phyloP scores from a whole-genome alignment of 2,113 vertebrate genomes.

The Petaurus breviceps region DNA sequence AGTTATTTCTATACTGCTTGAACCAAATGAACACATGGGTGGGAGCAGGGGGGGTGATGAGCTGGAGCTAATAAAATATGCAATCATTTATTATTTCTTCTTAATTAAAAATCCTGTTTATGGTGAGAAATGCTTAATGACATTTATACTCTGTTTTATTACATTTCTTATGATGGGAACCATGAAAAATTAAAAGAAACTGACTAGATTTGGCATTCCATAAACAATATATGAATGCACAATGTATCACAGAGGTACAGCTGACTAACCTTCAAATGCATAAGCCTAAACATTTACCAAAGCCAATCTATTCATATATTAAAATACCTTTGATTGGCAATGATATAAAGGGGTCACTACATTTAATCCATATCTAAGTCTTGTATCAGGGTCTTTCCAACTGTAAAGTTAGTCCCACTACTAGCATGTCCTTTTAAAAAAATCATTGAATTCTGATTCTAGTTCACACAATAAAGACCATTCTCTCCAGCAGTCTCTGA shows the following conservation, averaged over 20 bases:
- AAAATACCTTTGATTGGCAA: constrained; percentile 30
- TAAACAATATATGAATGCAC: constrained; percentile 29
- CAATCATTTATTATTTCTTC: not conserved
- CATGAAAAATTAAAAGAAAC: constrained; percentile 69
- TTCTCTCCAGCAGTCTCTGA: not conserved
- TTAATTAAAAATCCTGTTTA: constrained; percentile 66
- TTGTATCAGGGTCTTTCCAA: not conserved
- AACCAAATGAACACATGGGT: constrained; percentile 58
- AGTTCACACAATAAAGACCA: not conserved
- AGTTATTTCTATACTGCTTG: constrained; percentile 25
- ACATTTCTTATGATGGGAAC: constrained; percentile 56
- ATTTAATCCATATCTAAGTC: not conserved
- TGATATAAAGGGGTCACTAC: constrained; percentile 25
- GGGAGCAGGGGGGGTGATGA: constrained; percentile 29
- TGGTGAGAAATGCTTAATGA: constrained; percentile 6
- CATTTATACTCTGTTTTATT: constrained; percentile 39
- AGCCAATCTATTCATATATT: constrained; percentile 48
- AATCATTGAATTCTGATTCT: not conserved
- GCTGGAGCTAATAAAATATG: constrained; percentile 62
- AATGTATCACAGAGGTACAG: not conserved
- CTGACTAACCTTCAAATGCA: constrained; percentile 34
- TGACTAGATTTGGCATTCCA: constrained; percentile 58
- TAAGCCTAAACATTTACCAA: constrained; percentile 52
- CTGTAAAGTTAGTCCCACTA: constrained; percentile 36
- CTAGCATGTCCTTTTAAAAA: constrained; percentile 26